Conservation (phyloP, 2,113 vertebrate species). For the Symphodus melops region DNA sequence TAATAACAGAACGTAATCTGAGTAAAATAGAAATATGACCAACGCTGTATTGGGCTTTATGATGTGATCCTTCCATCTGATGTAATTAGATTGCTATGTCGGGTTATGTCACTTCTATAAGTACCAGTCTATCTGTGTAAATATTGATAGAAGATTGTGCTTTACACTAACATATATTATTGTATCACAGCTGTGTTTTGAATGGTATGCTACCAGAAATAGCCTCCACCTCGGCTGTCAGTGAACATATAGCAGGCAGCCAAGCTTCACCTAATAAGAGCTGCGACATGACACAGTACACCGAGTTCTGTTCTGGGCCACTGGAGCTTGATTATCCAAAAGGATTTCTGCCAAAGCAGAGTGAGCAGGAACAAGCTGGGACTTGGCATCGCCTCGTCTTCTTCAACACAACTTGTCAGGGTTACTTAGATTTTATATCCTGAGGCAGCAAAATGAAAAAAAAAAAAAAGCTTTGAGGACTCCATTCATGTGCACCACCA, state of each 20-base stretch:
- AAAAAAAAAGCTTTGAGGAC: neutral
- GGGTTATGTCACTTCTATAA: neutral
- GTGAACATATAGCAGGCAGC: constrained; percentile 47
- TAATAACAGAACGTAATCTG: no score
- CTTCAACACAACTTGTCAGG: constrained; percentile 23
- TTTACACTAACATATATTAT: neutral
- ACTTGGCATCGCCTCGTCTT: constrained; percentile 18
- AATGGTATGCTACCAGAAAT: constrained; percentile 32
- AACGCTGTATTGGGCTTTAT: no score
- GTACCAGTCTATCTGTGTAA: neutral
- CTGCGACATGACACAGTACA: constrained; percentile 40
- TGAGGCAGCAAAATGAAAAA: neutral
- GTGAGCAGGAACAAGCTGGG: constrained; percentile 22
- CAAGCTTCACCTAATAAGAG: constrained; percentile 38
- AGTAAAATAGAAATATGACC: no score
- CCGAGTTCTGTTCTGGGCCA: constrained; percentile 20
- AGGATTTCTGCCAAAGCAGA: constrained; percentile 46
- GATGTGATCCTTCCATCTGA: no score
- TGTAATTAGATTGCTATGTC: no score
- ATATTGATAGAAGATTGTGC: constrained; percentile 13
- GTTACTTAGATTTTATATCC: constrained; percentile 33
- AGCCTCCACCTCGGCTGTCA: constrained; percentile 31
- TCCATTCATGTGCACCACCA: constrained; percentile 9
- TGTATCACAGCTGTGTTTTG: constrained; percentile 4
- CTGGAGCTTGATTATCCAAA: constrained; percentile 43